These are phyloP conservation scores for Amazona guildingii DNA, from an alignment of 2,113 vertebrate species.

Conservation along the genomic window DNA sequence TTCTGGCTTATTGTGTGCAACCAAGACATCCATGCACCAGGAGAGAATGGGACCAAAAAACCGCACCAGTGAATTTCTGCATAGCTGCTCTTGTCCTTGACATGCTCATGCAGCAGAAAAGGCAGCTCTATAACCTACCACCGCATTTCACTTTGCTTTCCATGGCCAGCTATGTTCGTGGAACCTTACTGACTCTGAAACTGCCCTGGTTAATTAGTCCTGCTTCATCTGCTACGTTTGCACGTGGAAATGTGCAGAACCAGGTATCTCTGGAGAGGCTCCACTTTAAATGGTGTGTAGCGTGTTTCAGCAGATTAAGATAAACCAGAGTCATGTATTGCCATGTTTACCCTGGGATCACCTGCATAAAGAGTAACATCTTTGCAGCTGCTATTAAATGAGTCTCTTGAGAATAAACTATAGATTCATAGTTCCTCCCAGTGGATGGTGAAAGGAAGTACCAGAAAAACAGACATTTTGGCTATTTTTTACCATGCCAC, in stretches of 20 bases:
- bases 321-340: conserved; percentile 39
- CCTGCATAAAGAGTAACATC: conserved; percentile 55
- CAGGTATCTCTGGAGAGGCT: not conserved
- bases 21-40: not conserved
- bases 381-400: conserved; percentile 61
- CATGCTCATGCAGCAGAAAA: fast-evolving
- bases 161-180: not conserved
- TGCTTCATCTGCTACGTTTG: not conserved
- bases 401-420: not conserved
- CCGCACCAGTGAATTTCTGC: not conserved
- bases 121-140: not conserved
- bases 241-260: not conserved
- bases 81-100: not conserved
- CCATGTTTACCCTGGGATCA: conserved; percentile 48
- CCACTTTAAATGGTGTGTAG: not conserved
- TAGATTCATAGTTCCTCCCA: conserved; percentile 54
- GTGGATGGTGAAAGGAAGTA: conserved; percentile 30
- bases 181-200: not conserved
- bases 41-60: not conserved
- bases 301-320: conserved; percentile 44
- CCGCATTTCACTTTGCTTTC: not conserved
- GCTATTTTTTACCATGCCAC: not conserved
- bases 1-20: not conserved
- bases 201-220: not conserved
- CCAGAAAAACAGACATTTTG: not conserved